These are phyloP conservation scores for Varanus salvator DNA, from an alignment of 2,113 vertebrate genomes.

Conservation along the genomic window DNA sequence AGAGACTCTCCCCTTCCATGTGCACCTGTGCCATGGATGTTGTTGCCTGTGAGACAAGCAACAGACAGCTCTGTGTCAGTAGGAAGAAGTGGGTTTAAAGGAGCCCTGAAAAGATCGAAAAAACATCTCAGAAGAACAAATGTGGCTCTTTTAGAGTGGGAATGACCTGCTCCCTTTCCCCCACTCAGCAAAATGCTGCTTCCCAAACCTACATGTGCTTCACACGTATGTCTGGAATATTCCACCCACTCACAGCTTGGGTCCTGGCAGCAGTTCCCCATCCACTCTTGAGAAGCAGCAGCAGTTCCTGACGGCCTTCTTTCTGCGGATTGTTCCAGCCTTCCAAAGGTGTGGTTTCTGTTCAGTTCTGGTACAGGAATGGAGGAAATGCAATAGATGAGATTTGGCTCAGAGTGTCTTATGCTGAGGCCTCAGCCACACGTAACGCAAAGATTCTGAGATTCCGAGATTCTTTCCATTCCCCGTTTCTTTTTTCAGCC, in stretches of 20 bases:
- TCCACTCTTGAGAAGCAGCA: neutral
- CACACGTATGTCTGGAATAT: neutral
- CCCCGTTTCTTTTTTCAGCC: neutral
- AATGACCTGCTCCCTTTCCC: neutral
- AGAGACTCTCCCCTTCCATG: slow-evolving; percentile 33
- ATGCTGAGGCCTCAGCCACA: neutral
- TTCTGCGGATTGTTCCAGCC: neutral
- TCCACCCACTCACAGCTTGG: neutral
- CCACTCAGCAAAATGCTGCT: neutral
- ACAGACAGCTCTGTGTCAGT: neutral
- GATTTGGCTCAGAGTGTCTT: neutral
- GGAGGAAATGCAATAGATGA: neutral
- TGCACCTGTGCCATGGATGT: neutral
- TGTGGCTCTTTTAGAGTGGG: neutral
- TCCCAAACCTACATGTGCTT: neutral
- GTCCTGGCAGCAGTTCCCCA: neutral
- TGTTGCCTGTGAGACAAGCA: slow-evolving; percentile 14
- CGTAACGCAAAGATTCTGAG: neutral
- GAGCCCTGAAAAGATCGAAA: neutral
- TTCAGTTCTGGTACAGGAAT: neutral
- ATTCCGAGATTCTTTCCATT: too few relatives aligned
- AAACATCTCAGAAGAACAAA: neutral
- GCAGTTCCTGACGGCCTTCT: neutral
- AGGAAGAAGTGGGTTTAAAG: neutral
- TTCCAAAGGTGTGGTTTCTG: neutral